Evolutionary conservation across 2,888 invertebrate genomes (phyloP).

Genomic region (Homarus gammarus): DNA sequence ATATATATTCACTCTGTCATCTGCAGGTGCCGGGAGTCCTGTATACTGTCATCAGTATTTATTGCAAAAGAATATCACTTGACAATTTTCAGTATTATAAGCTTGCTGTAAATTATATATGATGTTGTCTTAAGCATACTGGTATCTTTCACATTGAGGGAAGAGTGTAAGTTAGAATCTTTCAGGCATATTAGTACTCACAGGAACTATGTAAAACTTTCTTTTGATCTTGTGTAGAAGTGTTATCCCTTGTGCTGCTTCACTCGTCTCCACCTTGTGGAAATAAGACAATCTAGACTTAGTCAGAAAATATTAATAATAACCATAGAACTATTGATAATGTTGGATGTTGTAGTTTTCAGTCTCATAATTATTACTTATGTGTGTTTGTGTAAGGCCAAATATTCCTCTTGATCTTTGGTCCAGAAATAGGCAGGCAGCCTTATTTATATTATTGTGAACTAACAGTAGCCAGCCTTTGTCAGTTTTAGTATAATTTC

Average conservation of each 20-base stretch:
- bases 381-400: not conserved
- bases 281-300: not conserved
- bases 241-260: not conserved
- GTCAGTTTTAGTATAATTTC: not conserved
- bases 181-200: not conserved
- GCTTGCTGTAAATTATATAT: slow-evolving; percentile 1
- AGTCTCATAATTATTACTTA: not conserved
- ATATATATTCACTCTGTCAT: not conserved
- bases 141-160: not conserved
- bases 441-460: not conserved
- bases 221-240: not conserved
- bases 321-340: not conserved
- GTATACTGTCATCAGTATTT: not conserved
- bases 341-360: slow-evolving; percentile 1
- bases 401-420: not conserved
- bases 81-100: not conserved
- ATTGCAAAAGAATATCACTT: not conserved
- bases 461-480: not conserved
- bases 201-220: not conserved
- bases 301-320: not conserved
- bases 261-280: no score
- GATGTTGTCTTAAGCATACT: not conserved
- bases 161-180: not conserved
- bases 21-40: not conserved
- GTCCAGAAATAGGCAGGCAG: slow-evolving; percentile 8